Conservation (phyloP, 2,888 invertebrate species). For the Vanessa cardui region DNA sequence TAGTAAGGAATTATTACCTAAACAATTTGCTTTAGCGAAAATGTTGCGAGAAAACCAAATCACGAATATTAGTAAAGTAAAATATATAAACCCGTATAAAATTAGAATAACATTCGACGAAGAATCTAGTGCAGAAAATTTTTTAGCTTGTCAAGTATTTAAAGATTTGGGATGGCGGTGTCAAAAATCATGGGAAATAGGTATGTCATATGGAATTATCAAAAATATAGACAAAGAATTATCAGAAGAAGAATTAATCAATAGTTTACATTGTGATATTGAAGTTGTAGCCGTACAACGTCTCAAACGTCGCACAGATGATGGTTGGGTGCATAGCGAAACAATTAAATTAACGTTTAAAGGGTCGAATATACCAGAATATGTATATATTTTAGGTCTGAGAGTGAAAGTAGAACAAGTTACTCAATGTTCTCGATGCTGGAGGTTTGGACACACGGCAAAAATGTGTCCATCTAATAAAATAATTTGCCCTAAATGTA, state of each 20-base stretch:
- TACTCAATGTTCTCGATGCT: neutral
- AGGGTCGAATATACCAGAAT: slow-evolving; percentile 9
- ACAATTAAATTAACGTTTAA: slow-evolving; percentile 10
- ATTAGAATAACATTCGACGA: neutral
- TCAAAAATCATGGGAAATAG: slow-evolving; percentile 5
- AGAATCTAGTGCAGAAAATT: neutral
- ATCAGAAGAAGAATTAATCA: neutral
- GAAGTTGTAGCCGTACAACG: no score
- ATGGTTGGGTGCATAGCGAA: neutral
- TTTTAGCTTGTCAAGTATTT: neutral
- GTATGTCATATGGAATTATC: neutral
- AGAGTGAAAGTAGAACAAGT: slow-evolving; percentile 26
- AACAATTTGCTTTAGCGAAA: no score
- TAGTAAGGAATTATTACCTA: no score
- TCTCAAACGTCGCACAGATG: no score
- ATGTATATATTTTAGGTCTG: slow-evolving; percentile 12
- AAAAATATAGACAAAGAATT: neutral
- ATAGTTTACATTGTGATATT: no score
- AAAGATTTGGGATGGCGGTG: slow-evolving; percentile 3
- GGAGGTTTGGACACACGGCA: neutral
- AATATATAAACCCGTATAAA: neutral
- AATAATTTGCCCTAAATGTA: neutral
- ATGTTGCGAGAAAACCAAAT: no score
- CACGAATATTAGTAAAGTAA: no score
- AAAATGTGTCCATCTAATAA: neutral